Base-by-base conservation (phyloP, 2,888 invertebrate species). In the Rhaphigaster nebulosa region DNA sequence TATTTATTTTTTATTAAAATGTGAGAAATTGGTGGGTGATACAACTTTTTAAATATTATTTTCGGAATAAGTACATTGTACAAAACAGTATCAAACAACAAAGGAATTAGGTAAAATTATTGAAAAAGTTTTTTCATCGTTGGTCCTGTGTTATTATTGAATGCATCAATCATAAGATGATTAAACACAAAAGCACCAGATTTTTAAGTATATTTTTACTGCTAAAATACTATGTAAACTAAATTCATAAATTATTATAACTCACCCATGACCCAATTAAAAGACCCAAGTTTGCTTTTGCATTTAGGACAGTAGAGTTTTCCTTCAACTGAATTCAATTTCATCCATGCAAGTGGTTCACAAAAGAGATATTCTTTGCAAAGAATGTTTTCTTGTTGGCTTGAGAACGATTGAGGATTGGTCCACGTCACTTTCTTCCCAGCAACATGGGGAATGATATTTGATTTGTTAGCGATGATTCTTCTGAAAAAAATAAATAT, bases 301-400 rank as follows among this genome's bases (percentile, higher is more conserved):
- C 98, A 98, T 93, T 97, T 97, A 87, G 98, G 97, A 94, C 98
- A 97, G 94, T 96, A 95, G 92, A 98, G 95, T 94, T 98, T 98
- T 70, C 98, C 98, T 93, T 97, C 96, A 26, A 96, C 95, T 91
- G 94, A 95, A 92, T 96, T 95, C 87, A 97, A 96, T 89, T 95
- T 95, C 98, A 98, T 98, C 98, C 98, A 98, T 23, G 96, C 95
- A 93, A 98, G 95, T 0, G 98, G 98, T 94, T 98, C 98, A 92
- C 98, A 95, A 94, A 98, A 98, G 94, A 97, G 95, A 92, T 97
- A 97, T 93, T 95, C 95, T 8, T 95, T 95, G 93, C 98, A 98
- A 89, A 94, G 93, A 90, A 94, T 88, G 29, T 91, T 90, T 5
- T 91, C 88, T 89, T 91, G 89, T 92, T 94, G 94, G 10, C n/a